Conservation (phyloP, 2,888 invertebrate genomes). For the Calameuta filiformis region DNA sequence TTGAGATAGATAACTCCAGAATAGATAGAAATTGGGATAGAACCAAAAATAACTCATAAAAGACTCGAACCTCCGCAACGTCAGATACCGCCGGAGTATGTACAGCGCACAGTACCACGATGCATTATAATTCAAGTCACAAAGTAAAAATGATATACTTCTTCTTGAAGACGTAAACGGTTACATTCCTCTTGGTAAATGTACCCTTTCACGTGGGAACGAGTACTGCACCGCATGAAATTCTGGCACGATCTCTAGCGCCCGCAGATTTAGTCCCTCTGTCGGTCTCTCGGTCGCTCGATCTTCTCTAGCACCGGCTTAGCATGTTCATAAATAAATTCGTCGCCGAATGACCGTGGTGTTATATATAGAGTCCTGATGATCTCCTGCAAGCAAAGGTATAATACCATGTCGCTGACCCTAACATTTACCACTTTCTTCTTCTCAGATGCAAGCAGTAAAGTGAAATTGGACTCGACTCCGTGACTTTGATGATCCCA, state of each 20-base stretch:
- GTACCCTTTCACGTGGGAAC: neutral
- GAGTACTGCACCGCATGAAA: neutral
- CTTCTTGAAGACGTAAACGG: neutral
- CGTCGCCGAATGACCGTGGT: constrained; percentile 6
- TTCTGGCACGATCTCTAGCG: neutral
- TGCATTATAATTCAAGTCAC: neutral
- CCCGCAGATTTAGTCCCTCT: neutral
- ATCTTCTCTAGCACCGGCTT: neutral
- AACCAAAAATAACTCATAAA: constrained; percentile 22
- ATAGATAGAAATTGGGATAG: constrained; percentile 40
- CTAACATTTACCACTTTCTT: neutral
- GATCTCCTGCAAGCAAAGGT: neutral
- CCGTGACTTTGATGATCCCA: neutral
- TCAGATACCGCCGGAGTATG: neutral
- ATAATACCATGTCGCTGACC: neutral
- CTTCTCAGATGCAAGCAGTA: neutral
- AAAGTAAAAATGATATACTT: neutral
- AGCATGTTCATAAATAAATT: neutral
- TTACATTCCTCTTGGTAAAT: neutral
- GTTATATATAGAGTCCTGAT: neutral
- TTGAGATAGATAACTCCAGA: constrained; percentile 26
- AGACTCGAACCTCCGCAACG: neutral
- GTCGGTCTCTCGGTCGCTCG: neutral
- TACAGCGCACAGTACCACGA: neutral
- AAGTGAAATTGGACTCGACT: neutral